Evolutionary conservation across 1,140 invertebrate species (phyloP).

Genomic region (Plectrocnemia conspersa): DNA sequence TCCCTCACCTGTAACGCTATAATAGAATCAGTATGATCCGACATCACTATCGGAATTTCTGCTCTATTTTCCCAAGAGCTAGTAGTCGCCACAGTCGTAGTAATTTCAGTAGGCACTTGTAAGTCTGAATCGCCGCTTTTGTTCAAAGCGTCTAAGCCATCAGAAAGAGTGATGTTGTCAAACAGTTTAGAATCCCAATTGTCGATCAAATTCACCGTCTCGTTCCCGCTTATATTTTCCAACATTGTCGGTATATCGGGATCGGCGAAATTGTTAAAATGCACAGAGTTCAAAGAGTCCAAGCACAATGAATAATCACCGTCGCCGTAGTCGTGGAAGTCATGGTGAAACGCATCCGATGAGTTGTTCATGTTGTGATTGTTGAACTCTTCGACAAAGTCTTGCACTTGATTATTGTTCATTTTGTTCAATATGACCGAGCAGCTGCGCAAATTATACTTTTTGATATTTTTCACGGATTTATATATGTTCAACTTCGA

Average conservation of each 20-base stretch:
- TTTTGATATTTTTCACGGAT: slow-evolving; percentile 13
- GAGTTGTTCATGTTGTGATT: slow-evolving; percentile 5
- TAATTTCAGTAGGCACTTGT: not conserved
- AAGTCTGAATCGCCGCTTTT: slow-evolving; percentile 2
- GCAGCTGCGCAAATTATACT: slow-evolving; percentile 24
- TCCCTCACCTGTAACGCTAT: slow-evolving; percentile 28
- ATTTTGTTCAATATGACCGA: slow-evolving; percentile 17
- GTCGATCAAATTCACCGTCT: slow-evolving; percentile 25
- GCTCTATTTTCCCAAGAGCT: not conserved
- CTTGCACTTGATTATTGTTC: not conserved
- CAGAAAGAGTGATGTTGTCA: slow-evolving; percentile 24
- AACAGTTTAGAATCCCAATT: slow-evolving; percentile 32
- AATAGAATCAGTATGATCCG: slow-evolving; percentile 26
- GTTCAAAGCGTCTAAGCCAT: slow-evolving; percentile 22
- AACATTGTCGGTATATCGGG: slow-evolving; percentile 27
- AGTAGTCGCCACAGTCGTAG: not conserved
- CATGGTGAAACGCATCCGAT: no score
- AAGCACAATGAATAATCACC: slow-evolving; percentile 21
- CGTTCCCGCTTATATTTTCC: slow-evolving; percentile 25
- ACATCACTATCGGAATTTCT: slow-evolving; percentile 2
- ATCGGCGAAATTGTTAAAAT: slow-evolving; percentile 26
- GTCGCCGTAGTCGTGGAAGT: slow-evolving; percentile 6
- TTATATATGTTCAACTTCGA: not conserved
- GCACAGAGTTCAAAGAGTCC: slow-evolving; percentile 17
- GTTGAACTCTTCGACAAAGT: slow-evolving; percentile 4